These are phyloP conservation scores for Drosophila bocqueti DNA, from an alignment of 1,140 invertebrate genomes.

Conservation along the genomic window DNA sequence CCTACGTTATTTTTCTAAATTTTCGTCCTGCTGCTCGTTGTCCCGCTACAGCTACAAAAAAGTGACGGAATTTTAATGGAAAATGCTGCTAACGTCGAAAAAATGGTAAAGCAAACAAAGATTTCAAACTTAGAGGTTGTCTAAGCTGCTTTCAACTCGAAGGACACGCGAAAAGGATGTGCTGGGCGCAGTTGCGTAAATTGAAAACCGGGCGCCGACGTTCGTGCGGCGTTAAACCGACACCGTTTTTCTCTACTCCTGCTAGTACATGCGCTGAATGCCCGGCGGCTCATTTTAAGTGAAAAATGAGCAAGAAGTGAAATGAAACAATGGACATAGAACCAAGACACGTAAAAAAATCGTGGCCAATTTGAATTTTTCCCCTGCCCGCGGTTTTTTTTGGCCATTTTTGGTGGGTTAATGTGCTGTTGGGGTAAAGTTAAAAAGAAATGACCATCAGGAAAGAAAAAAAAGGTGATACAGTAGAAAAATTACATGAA, in stretches of 20 bases:
- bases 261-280: slow-evolving; percentile 74
- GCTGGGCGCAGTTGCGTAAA: slow-evolving; percentile 71
- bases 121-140: slow-evolving; percentile 66
- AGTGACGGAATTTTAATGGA: slow-evolving; percentile 84
- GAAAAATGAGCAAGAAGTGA: slow-evolving; percentile 83
- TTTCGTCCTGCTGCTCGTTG: slow-evolving; percentile 52
- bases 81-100: slow-evolving; percentile 72
- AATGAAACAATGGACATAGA: slow-evolving; percentile 77
- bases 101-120: slow-evolving; percentile 78
- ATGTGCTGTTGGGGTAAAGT: slow-evolving; percentile 81
- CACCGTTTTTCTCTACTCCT: slow-evolving; percentile 32
- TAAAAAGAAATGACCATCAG: slow-evolving; percentile 46
- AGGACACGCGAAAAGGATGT: slow-evolving; percentile 79
- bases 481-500: slow-evolving; percentile 44
- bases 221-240: slow-evolving; percentile 30
- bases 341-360: slow-evolving; percentile 69
- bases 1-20: slow-evolving; percentile 81
- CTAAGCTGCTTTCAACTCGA: slow-evolving; percentile 77
- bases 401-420: slow-evolving; percentile 77
- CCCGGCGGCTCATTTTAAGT: slow-evolving; percentile 81
- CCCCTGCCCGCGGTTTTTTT: slow-evolving; percentile 71
- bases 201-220: slow-evolving; percentile 63
- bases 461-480: slow-evolving; percentile 20
- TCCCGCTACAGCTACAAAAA: slow-evolving; percentile 34
- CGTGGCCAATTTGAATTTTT: slow-evolving; percentile 84